phyloP scores from a whole-genome alignment of 2,888 invertebrate genomes.

The Thysanoteuthis rhombus region DNA sequence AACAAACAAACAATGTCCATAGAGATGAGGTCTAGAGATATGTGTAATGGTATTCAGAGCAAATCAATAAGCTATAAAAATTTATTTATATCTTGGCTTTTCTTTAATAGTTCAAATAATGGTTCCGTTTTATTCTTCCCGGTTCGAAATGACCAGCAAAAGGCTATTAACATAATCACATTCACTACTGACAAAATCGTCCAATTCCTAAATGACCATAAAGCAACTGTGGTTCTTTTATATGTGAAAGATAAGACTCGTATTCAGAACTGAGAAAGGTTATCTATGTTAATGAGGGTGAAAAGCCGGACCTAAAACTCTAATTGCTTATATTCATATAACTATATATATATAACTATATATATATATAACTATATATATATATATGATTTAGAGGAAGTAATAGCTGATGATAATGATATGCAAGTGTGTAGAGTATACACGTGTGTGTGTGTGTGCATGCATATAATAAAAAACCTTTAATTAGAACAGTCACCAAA shows the following conservation, averaged over 20 bases:
- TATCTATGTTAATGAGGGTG: background rate
- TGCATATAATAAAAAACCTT: too few species aligned
- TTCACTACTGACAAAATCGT: background rate
- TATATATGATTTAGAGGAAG: too few species aligned
- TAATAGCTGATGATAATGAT: too few species aligned
- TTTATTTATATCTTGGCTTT: background rate
- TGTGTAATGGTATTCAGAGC: background rate
- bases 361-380: too few species aligned
- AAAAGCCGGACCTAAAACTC: background rate
- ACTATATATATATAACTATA: too few species aligned
- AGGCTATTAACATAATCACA: background rate
- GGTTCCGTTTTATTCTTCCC: background rate
- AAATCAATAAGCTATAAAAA: background rate
- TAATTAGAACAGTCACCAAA: too few species aligned
- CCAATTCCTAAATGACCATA: background rate
- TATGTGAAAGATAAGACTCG: too few species aligned
- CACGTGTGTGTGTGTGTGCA: too few species aligned
- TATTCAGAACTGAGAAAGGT: background rate
- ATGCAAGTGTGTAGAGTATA: too few species aligned
- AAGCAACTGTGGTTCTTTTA: background rate
- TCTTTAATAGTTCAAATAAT: background rate
- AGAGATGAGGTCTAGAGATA: background rate
- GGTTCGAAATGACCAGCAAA: background rate
- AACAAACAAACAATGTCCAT: background rate
- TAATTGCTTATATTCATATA: too few species aligned